Base-by-base conservation (phyloP, 2,797 vertebrate species). In the Cryptoprocta ferox region DNA sequence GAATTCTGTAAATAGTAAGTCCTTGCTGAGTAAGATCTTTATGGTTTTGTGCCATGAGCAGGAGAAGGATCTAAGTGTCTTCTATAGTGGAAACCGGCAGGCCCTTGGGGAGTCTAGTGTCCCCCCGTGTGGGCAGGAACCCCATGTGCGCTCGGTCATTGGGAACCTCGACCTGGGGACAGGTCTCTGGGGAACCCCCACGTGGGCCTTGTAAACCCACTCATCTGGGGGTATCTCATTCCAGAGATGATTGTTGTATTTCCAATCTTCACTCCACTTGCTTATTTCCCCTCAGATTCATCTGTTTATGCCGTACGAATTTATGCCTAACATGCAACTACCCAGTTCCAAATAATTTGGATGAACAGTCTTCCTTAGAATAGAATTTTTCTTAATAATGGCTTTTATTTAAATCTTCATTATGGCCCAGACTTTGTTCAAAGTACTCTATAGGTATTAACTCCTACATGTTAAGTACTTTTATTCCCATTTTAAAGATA, bases 81-180 rank as follows among this genome's bases (percentile, higher is more conserved):
- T 96, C 94, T 73, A 28, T 48, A 12, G 12, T 13, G 93, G 96
- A 86, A 96, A 87, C 35, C 42, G 37, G 35, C 12, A 59, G 65
- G n/a, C 32, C 66, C 35, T 39, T 30, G 30, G 16, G 53, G 42
- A 42, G 3, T 35, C 24, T 48, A 26, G 37, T 39, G 13, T 42
- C 7, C 1, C 59, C 59, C 15, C 26, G 8, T 42, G 45, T 61
- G 28, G 5, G 50, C 13, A 71, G 45, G 39, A 45, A 16, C 45
- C 79, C 42, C 0, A 1, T 32, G n/a, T 32, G 16, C 2, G 30
- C 32, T 78, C 1, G 2, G 16, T 14, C 6, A 2, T 2, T 37
- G 37, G 56, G 48, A 39, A 21, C 30, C 32, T 35, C 19, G 10
- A n/a, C 24, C 35, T 21, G 28, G 28, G 48, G 35, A 9, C 2